Percentiles rank a stretch among this genome's conserved stretches.
Conservation (phyloP, 2,888 invertebrate genomes). For the Acanthosepion lycidas region DNA sequence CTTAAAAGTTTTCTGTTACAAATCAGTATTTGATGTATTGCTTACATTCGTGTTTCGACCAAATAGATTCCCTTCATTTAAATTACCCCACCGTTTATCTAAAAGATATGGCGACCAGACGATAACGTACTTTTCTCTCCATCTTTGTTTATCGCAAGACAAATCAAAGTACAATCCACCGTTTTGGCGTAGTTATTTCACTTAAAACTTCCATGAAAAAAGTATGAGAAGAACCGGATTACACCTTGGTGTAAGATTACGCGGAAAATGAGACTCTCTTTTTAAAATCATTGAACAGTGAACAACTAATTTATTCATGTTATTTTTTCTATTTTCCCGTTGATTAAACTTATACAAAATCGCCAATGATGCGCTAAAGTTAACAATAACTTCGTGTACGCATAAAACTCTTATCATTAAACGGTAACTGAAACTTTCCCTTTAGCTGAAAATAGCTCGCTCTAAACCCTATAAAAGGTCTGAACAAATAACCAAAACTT, state of each 20-base stretch:
- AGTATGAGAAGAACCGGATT: neutral
- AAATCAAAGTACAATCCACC: neutral
- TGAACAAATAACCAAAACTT: too few relatives aligned
- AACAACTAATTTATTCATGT: neutral
- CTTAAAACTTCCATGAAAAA: neutral
- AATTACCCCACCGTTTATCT: too few relatives aligned
- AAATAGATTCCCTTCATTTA: neutral
- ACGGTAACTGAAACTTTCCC: neutral
- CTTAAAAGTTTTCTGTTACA: neutral
- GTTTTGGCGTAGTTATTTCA: neutral
- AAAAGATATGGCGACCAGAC: too few relatives aligned
- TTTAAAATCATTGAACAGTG: slow-evolving; percentile 6
- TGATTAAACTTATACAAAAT: neutral
- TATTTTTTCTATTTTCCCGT: neutral
- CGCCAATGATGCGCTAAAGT: neutral
- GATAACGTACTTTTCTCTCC: too few relatives aligned
- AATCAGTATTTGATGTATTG: neutral
- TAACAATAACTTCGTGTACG: neutral
- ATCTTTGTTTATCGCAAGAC: neutral
- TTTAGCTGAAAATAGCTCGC: neutral
- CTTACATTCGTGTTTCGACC: neutral
- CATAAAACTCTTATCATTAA: neutral
- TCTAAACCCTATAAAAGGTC: too few relatives aligned
- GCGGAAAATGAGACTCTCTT: neutral
- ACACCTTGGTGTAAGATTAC: neutral